Evolutionary conservation across 1,140 invertebrate species (phyloP), one percentile per base, ranked within the genome.

Genomic region (Cylas formicarius): DNA sequence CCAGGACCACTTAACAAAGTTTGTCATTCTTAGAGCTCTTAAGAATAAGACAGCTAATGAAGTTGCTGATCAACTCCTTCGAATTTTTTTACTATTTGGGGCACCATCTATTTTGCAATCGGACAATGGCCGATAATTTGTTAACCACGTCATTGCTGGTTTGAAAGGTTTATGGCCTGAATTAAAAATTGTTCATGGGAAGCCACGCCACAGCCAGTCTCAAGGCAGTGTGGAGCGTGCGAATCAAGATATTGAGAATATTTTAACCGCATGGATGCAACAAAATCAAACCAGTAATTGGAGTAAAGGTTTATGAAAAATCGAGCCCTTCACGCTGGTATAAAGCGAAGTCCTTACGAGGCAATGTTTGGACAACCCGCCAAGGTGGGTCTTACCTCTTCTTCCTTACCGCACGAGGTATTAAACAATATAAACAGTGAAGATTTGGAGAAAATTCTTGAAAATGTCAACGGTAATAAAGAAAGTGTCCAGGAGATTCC

Each of bases 291-390:
- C 48, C 11, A 55, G 11, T 9, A 40, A 39, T 24, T 58, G 53
- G 50, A 48, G 51, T 9, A 18, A 51, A 10, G 46, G 58, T 11
- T 57, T 23, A 60, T 55, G 48, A 62, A 63, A 53, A 67, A 66
- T 34, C 11, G 37, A 22, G 50, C 54, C 10, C 49, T 47, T 22
- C 53, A 58, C 42, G 14, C 32, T 22, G 57, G 48, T 3, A 62
- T 63, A 16, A 50, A 53, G 22, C 52, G 50, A 46, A 49, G 51
- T 1, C 53, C 54, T 20, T 64, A 58, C 40, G 40, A 50, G 32
- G 56, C 60, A 10, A 24, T 61, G 39, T 62, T 62, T 52, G 53
- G 56, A 63, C 60, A 58, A 20, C 23, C 35, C 17, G 19, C 44
- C 8, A 44, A 27, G 42, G 36, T 42, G 24, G 42, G 52, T 28